A percentile compares a stretch with the other conserved stretches of the same genome.
phyloP scores from a whole-genome alignment of 1,140 invertebrate genomes.

The Cydia amplana region DNA sequence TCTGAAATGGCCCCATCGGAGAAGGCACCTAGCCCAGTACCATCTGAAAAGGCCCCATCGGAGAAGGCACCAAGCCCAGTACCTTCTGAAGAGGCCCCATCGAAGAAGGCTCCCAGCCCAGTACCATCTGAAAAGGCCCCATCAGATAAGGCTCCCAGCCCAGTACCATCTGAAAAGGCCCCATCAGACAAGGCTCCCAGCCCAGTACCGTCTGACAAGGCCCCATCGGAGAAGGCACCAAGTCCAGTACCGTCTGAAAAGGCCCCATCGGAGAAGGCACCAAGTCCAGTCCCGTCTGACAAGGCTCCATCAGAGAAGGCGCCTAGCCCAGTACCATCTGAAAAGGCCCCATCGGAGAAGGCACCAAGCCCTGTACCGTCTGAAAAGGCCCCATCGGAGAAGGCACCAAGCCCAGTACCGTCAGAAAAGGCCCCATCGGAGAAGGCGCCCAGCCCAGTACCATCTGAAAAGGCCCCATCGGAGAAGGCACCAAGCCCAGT shows the following conservation, averaged over 20 bases:
- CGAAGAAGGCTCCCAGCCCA: not conserved
- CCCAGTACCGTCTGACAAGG: not conserved
- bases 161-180: not conserved
- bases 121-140: not conserved
- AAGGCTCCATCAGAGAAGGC: not conserved
- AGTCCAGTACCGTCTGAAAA: slow-evolving; percentile 23
- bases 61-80: not conserved
- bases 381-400: not conserved
- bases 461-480: not conserved
- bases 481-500: slow-evolving; percentile 24
- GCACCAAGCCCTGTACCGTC: not conserved
- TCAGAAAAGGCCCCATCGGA: slow-evolving; percentile 27
- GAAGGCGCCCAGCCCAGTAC: not conserved
- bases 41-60: not conserved
- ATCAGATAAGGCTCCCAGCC: not conserved
- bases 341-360: not conserved
- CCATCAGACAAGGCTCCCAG: slow-evolving; percentile 8
- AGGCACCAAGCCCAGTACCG: not conserved
- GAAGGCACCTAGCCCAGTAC: not conserved
- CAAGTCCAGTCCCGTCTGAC: not conserved
- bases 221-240: not conserved
- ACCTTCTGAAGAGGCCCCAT: not conserved
- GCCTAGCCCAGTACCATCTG: not conserved
- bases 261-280: not conserved
- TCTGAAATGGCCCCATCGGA: not conserved